Conservation (phyloP, 2,113 vertebrate genomes). For the Hemiprocne comata region DNA sequence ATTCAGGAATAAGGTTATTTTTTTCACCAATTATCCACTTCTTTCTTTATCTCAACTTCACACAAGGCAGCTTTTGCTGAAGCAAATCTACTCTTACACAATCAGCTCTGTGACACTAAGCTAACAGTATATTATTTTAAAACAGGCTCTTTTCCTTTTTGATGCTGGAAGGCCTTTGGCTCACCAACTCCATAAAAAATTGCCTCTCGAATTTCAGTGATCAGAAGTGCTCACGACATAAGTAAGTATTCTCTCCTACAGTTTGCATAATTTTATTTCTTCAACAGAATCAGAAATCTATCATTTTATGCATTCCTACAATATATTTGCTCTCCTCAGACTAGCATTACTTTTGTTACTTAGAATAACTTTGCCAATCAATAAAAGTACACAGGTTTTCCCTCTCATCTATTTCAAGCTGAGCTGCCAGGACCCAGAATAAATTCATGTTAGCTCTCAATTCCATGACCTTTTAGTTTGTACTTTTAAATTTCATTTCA, state of each 20-base stretch:
- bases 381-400: constrained; percentile 29
- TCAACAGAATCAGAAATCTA: background rate
- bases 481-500: constrained; percentile 62
- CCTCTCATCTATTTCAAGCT: constrained; percentile 41
- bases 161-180: background rate
- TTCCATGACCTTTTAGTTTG: constrained; percentile 49
- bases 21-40: background rate
- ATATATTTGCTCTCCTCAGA: background rate
- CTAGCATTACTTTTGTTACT: background rate
- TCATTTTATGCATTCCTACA: background rate
- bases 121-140: background rate
- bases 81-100: background rate
- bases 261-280: background rate
- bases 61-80: background rate
- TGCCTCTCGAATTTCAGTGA: background rate
- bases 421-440: constrained; percentile 29
- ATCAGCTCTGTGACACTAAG: background rate
- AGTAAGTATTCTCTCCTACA: background rate
- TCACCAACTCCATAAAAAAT: background rate
- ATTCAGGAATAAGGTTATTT: background rate
- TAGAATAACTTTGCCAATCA: constrained; percentile 51
- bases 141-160: background rate
- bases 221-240: background rate
- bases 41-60: background rate
- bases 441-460: constrained; percentile 40